Conservation (phyloP, 2,888 invertebrate genomes). For the Diabrotica balteata region DNA sequence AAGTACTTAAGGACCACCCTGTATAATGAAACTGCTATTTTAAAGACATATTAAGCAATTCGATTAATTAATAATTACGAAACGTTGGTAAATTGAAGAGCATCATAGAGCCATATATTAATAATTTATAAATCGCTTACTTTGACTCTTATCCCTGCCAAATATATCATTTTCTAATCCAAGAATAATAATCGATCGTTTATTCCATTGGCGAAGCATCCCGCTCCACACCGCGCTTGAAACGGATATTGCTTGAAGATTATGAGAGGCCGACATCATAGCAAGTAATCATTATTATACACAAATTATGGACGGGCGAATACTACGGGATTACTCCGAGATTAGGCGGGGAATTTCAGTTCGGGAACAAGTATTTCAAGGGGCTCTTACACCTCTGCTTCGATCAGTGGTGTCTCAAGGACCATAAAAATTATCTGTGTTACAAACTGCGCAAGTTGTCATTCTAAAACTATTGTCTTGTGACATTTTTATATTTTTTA, state of each 20-base stretch:
- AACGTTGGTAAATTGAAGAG: too few species aligned
- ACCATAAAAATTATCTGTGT: too few species aligned
- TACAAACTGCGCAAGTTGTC: too few species aligned
- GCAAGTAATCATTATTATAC: constrained; percentile 15
- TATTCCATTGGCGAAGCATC: constrained; percentile 11
- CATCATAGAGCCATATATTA: too few species aligned
- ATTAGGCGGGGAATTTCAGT: constrained; percentile 18
- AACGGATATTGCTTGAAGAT: constrained; percentile 20
- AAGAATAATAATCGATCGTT: constrained; percentile 23
- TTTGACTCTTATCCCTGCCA: not conserved
- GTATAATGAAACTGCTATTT: too few species aligned
- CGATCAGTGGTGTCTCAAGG: not conserved
- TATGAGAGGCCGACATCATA: constrained; percentile 15
- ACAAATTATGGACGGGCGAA: constrained; percentile 17
- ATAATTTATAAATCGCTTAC: not conserved
- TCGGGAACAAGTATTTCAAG: constrained; percentile 9
- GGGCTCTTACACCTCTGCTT: constrained; percentile 1
- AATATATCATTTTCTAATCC: constrained; percentile 24
- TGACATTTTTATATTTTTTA: too few species aligned
- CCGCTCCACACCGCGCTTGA: constrained; percentile 6
- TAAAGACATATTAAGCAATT: too few species aligned
- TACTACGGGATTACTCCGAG: constrained; percentile 17
- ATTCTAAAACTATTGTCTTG: too few species aligned
- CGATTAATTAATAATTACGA: too few species aligned
- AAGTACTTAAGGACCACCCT: too few species aligned